phyloP scores from a whole-genome alignment of 30 jellyfish, hydroid and myxozoan species.

The Aurelia aurita region DNA sequence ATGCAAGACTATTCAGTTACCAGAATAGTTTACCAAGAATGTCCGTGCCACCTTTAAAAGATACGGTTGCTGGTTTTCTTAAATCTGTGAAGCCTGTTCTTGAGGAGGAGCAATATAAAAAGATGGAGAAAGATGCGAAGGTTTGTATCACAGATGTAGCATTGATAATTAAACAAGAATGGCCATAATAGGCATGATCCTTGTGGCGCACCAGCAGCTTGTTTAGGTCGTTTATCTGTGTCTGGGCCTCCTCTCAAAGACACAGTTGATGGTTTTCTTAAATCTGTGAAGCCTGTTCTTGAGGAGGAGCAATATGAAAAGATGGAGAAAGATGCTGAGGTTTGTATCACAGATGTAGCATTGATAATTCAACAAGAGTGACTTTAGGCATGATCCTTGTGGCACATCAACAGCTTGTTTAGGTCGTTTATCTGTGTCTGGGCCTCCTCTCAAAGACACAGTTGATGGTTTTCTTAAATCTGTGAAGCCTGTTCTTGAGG shows the following conservation, averaged over 20 bases:
- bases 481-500: slow-evolving; percentile 74
- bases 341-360: not conserved
- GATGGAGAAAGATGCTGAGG: slow-evolving; percentile 91
- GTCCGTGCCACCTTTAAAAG: slow-evolving; percentile 89
- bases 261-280: slow-evolving; percentile 78
- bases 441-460: slow-evolving; percentile 86
- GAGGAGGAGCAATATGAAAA: slow-evolving; percentile 70
- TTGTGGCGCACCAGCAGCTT: too few species aligned
- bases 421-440: too few species aligned
- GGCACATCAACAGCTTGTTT: too few species aligned
- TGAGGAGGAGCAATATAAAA: slow-evolving; percentile 67
- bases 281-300: slow-evolving; percentile 80
- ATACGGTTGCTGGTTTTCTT: slow-evolving; percentile 77
- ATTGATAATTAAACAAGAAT: too few species aligned
- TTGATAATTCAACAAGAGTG: too few species aligned
- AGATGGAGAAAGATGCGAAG: slow-evolving; percentile 89
- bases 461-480: slow-evolving; percentile 79
- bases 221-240: too few species aligned
- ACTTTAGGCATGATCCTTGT: too few species aligned
- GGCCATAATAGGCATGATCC: too few species aligned
- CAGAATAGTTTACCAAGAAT: slow-evolving; percentile 94
- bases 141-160: slow-evolving; percentile 17
- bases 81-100: slow-evolving; percentile 79
- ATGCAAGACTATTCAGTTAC: slow-evolving; percentile 83
- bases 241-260: slow-evolving; percentile 84